Base-by-base conservation (phyloP, 1,140 invertebrate genomes). In the Heliconius hermathena region DNA sequence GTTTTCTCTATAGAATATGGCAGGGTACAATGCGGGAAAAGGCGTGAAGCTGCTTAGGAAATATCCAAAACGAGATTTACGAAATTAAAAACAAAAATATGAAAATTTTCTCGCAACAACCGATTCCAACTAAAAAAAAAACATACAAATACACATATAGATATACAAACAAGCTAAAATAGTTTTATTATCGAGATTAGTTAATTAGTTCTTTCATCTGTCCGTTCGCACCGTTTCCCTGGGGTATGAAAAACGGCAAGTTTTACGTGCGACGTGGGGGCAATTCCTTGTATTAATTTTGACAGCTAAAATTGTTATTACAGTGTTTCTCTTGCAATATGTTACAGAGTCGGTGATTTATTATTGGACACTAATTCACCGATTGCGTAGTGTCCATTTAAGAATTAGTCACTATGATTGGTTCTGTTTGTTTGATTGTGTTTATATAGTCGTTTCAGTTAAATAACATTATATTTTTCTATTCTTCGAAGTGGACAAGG, bases 231-330 rank as follows among this genome's bases (percentile, higher is more conserved):
- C 57, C 70, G 29, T 71, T 36, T 71, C 71, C 71, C 66, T 36
- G 16, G 57, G 83, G 78, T n/a, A 36, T 71, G 81, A 86, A 87
- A 88, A 85, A 83, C 81, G n/a, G 81, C 81, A 77, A 83, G 73
- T 83, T 86, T 87, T 87, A 83, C 84, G 82, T 82, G 84, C 83
- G 76, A 41, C 82, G 80, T 70, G 82, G 85, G 85, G 85, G 79
- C 81, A 81, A 82, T 83, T 84, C 81, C 85, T 83, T 84, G 84
- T 88, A 87, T 89, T 88, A 87, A 89, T 87, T 89, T 84, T 86
- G 85, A 85, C 83, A 81, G 75, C 79, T 76, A 74, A 83, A 84
- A 86, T 86, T 85, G 86, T 88, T 85, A 85, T 86, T 81, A 77
- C 78, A 75, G 81, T 81, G 83, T 83, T 81, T 83, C 81, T 78